Conservation (phyloP, 2,888 invertebrate species). For the Drosophila neonasuta region DNA sequence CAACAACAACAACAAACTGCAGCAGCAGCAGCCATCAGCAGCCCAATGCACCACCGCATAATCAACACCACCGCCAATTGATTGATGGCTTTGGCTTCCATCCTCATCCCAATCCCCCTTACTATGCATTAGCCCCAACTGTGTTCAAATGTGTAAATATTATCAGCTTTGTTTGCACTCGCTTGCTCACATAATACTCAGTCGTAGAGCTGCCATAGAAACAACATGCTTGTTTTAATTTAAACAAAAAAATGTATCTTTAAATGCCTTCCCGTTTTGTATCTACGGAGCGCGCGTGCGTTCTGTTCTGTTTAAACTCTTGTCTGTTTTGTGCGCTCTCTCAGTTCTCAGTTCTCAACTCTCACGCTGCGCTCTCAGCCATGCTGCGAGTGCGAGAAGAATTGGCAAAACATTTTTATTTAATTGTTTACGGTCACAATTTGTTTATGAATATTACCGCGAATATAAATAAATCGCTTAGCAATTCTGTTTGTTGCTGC, state of each 20-base stretch:
- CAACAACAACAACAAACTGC: neutral
- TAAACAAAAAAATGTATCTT: slow-evolving; percentile 55
- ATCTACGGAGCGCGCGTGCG: slow-evolving; percentile 65
- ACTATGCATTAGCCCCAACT: neutral
- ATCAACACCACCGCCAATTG: neutral
- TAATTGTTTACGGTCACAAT: slow-evolving; percentile 45
- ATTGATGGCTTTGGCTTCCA: neutral
- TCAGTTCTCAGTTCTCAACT: slow-evolving; percentile 7
- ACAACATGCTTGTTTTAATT: slow-evolving; percentile 39
- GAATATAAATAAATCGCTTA: slow-evolving; percentile 38
- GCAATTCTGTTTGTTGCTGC: neutral
- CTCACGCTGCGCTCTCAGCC: slow-evolving; percentile 11
- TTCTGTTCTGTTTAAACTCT: slow-evolving; percentile 45
- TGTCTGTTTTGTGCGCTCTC: slow-evolving; percentile 5
- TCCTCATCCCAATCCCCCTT: neutral
- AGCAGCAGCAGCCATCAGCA: slow-evolving; percentile 3
- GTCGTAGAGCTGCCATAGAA: slow-evolving; percentile 22
- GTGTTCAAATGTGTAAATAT: slow-evolving; percentile 18
- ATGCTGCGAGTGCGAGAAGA: slow-evolving; percentile 18
- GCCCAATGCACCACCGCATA: slow-evolving; percentile 16
- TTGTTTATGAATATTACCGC: slow-evolving; percentile 47
- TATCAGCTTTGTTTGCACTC: slow-evolving; percentile 18
- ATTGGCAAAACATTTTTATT: slow-evolving; percentile 36
- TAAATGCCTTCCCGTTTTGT: slow-evolving; percentile 49
- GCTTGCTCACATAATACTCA: slow-evolving; percentile 8